Evolutionary conservation across 30 jellyfish, hydroid and myxozoan genomes (phyloP).

Genomic region (Turritopsis dohrnii): DNA sequence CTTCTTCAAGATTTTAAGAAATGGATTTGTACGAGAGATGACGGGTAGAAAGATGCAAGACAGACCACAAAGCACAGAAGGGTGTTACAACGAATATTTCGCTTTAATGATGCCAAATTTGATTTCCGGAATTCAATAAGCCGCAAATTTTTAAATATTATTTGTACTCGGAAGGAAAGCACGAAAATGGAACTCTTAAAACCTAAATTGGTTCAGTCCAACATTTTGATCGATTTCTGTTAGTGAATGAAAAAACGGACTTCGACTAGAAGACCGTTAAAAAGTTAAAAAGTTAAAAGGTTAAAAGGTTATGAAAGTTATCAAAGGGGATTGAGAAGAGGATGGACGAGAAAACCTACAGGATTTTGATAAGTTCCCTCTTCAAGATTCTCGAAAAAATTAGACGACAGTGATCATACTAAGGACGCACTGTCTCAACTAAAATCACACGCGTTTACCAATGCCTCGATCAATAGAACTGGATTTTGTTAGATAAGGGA

Average conservation of each 20-base stretch:
- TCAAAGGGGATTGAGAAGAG: slow-evolving; percentile 7
- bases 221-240: neutral
- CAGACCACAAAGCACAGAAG: neutral
- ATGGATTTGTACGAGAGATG: no score
- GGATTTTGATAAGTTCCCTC: neutral
- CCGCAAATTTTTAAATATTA: neutral
- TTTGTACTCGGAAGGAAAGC: neutral
- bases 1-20: no score
- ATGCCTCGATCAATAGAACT: neutral
- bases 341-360: neutral
- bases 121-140: neutral
- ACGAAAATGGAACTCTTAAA: slow-evolving; percentile 5
- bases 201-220: slow-evolving; percentile 3
- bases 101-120: neutral
- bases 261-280: neutral
- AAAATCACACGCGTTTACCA: neutral
- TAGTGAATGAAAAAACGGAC: neutral
- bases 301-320: neutral
- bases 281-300: neutral
- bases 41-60: no score
- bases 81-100: neutral
- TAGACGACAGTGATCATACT: neutral
- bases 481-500: slow-evolving; percentile 2
- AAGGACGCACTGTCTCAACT: slow-evolving; percentile 5
- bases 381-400: neutral